Evolutionary conservation across 1,140 invertebrate genomes (phyloP).

Genomic region (Dreissena rostriformis): DNA sequence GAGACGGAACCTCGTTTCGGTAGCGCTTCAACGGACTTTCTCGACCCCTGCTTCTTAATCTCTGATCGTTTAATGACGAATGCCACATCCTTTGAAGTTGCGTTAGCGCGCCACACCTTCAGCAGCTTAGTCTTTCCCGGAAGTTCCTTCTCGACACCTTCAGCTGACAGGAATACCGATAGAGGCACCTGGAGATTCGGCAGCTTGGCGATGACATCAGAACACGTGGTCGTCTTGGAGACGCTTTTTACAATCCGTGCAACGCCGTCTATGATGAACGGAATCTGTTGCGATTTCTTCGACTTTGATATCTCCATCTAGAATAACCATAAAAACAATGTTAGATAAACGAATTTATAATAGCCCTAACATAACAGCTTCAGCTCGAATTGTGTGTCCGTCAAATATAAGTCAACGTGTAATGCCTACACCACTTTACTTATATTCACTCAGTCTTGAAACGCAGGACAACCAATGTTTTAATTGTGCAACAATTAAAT

Average conservation of each 20-base stretch:
- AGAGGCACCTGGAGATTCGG: conserved; percentile 28
- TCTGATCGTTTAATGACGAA: conserved; percentile 36
- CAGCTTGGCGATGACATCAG: conserved; percentile 49
- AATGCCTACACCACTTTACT: too few relatives aligned
- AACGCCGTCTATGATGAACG: conserved; percentile 42
- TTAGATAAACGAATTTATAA: too few relatives aligned
- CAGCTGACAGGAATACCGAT: conserved; percentile 36
- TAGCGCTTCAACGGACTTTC: background rate
- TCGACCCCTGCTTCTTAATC: background rate
- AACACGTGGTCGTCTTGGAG: conserved; percentile 50
- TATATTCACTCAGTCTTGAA: too few relatives aligned
- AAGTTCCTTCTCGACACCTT: conserved; percentile 41
- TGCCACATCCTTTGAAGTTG: conserved; percentile 7
- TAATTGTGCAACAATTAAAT: too few relatives aligned
- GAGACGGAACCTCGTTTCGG: background rate
- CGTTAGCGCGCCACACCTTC: conserved; percentile 40
- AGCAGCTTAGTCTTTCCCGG: conserved; percentile 41
- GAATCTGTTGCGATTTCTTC: conserved; percentile 38
- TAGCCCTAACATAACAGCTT: too few relatives aligned
- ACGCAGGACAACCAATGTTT: too few relatives aligned
- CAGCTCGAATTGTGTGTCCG: too few relatives aligned
- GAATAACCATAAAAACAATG: background rate
- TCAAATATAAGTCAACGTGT: too few relatives aligned
- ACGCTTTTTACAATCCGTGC: conserved; percentile 22
- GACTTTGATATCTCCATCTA: conserved; percentile 22